Conservation (phyloP, 2,797 vertebrate species). For the Miichthys miiuy region DNA sequence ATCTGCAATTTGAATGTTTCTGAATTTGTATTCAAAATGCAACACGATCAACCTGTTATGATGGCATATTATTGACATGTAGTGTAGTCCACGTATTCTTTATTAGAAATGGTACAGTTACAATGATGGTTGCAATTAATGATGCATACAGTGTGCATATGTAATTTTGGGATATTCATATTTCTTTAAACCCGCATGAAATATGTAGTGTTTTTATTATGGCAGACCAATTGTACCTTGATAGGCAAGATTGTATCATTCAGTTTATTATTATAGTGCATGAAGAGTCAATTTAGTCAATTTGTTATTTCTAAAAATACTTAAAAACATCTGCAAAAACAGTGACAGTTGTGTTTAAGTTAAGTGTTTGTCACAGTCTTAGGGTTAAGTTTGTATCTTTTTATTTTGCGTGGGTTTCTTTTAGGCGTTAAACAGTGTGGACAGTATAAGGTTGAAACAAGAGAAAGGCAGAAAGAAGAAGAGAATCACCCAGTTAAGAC, state of each 20-base stretch:
- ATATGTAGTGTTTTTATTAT: conserved; percentile 2
- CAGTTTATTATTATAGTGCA: not conserved
- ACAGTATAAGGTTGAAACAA: not conserved
- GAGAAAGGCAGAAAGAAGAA: not conserved
- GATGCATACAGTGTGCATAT: not conserved
- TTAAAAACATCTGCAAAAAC: not conserved
- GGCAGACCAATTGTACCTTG: not conserved
- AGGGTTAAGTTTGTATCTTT: conserved; percentile 3
- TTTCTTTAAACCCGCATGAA: not conserved
- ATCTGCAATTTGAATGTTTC: conserved; percentile 57
- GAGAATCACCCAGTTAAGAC: conserved; percentile 27
- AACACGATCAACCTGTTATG: not conserved
- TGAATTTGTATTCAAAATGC: conserved; percentile 50
- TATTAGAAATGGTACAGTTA: conserved; percentile 18
- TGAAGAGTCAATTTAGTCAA: not conserved
- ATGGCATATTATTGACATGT: not conserved
- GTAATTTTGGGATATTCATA: conserved; percentile 15
- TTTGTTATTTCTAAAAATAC: not conserved
- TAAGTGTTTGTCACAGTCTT: no score
- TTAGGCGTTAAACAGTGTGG: conserved; percentile 16
- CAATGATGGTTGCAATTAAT: not conserved
- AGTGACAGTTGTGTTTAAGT: not conserved
- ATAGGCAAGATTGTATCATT: not conserved
- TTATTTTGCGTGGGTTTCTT: not conserved
- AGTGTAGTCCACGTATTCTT: not conserved